These are phyloP conservation scores for Spongilla lacustris DNA, from an alignment of 37 sponge, comb jelly and placozoan genomes.

Conservation along the genomic window DNA sequence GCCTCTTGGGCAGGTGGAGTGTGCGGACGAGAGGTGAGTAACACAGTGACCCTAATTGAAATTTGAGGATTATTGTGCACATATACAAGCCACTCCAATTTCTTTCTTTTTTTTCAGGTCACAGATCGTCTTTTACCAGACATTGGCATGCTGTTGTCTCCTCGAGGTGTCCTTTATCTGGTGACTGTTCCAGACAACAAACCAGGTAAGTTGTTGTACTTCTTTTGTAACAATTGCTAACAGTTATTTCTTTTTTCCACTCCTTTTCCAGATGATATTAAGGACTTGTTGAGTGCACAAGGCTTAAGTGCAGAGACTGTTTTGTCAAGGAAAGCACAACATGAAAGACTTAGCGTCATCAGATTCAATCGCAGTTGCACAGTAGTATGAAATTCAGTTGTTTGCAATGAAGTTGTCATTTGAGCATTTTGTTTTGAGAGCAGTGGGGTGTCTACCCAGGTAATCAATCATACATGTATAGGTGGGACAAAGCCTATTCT, in stretches of 20 bases:
- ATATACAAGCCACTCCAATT: no score
- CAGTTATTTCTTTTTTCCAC: background rate
- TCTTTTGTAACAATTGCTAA: no score
- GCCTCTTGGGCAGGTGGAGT: slow-evolving; percentile 95
- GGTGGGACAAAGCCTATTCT: no score
- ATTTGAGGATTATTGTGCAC: no score
- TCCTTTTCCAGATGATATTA: slow-evolving; percentile 41
- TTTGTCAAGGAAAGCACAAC: slow-evolving; percentile 37
- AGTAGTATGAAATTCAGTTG: background rate
- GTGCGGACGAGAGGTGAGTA: slow-evolving; percentile 86
- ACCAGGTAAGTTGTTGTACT: slow-evolving; percentile 80
- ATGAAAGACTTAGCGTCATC: slow-evolving; percentile 46
- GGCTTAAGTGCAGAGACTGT: slow-evolving; percentile 22
- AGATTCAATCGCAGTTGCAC: slow-evolving; percentile 9
- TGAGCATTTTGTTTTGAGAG: no score
- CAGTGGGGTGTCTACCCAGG: no score
- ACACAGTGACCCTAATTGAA: no score
- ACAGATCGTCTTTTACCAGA: slow-evolving; percentile 80
- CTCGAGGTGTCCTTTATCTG: slow-evolving; percentile 83
- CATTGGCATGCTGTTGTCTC: slow-evolving; percentile 70
- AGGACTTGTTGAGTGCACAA: background rate
- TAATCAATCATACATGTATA: no score
- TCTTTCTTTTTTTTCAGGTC: slow-evolving; percentile 51
- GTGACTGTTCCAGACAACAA: slow-evolving; percentile 80
- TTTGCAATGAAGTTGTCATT: no score